Percentiles rank a stretch among this genome's conserved stretches.
These are phyloP conservation scores for Albula glossodonta DNA, from an alignment of 2,113 vertebrate genomes.

Conservation along the genomic window DNA sequence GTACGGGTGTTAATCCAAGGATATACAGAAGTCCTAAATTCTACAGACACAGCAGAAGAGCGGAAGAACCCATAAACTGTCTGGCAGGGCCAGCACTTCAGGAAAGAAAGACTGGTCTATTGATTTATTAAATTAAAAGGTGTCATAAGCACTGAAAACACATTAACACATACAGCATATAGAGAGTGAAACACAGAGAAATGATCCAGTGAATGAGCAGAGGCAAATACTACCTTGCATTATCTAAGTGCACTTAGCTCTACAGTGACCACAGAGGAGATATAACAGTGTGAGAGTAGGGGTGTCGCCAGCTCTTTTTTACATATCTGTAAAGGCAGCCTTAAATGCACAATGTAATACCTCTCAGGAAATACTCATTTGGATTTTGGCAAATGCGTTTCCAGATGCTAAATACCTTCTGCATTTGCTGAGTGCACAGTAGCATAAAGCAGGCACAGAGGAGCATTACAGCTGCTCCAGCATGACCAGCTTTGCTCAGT, in stretches of 20 bases:
- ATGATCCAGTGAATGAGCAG: neutral
- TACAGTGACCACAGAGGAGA: neutral
- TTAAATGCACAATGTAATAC: neutral
- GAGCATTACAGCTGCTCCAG: neutral
- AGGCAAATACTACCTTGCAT: neutral
- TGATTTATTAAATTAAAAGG: neutral
- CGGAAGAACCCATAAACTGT: neutral
- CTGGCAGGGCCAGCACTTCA: neutral
- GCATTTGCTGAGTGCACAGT: neutral
- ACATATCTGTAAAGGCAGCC: neutral
- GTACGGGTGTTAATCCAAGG: neutral
- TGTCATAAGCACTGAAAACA: neutral
- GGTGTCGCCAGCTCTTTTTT: neutral
- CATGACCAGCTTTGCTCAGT: neutral
- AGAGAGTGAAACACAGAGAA: neutral
- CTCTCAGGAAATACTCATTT: neutral
- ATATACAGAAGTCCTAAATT: neutral
- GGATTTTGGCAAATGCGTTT: neutral
- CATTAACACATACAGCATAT: neutral
- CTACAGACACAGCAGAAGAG: neutral
- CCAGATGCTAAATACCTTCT: neutral
- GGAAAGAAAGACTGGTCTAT: neutral
- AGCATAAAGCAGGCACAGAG: neutral
- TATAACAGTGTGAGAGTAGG: too few species aligned
- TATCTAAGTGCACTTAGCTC: neutral